These are phyloP conservation scores for Mixornis gularis DNA, from an alignment of 2,113 vertebrate genomes.

Conservation along the genomic window DNA sequence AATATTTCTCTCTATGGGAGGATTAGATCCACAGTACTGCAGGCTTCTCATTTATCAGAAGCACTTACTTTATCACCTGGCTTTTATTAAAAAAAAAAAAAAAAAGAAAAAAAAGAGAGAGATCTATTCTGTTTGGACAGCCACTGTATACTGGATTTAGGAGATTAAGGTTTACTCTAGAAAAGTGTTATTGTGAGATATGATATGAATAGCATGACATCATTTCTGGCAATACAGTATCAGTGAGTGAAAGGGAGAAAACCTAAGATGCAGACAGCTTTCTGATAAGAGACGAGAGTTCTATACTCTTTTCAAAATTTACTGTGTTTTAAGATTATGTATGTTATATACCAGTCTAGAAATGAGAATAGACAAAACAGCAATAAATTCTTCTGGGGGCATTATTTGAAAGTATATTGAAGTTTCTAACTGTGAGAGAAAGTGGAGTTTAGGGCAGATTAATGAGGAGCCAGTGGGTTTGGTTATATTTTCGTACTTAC, in stretches of 20 bases:
- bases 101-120: neutral
- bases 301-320: neutral
- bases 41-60: slow-evolving; percentile 60
- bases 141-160: slow-evolving; percentile 48
- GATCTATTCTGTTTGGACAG: slow-evolving; percentile 46
- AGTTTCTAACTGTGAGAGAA: neutral
- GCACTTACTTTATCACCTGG: slow-evolving; percentile 61
- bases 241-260: neutral
- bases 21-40: slow-evolving; percentile 35
- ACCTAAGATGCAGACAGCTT: neutral
- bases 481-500: neutral
- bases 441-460: neutral
- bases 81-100: slow-evolving; percentile 55
- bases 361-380: slow-evolving; percentile 33
- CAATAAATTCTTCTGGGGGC: slow-evolving; percentile 28
- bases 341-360: slow-evolving; percentile 1
- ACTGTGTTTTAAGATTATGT: neutral
- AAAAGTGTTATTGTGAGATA: slow-evolving; percentile 65
- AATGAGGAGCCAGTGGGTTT: neutral
- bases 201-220: slow-evolving; percentile 52
- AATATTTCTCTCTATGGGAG: slow-evolving; percentile 49
- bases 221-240: slow-evolving; percentile 49
- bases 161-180: slow-evolving; percentile 43
- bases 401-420: slow-evolving; percentile 11
- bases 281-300: neutral